Evolutionary conservation across 2,888 invertebrate species (phyloP), one percentile per base, ranked within the genome.

Genomic region (Chrysotoxum bicinctum): DNA sequence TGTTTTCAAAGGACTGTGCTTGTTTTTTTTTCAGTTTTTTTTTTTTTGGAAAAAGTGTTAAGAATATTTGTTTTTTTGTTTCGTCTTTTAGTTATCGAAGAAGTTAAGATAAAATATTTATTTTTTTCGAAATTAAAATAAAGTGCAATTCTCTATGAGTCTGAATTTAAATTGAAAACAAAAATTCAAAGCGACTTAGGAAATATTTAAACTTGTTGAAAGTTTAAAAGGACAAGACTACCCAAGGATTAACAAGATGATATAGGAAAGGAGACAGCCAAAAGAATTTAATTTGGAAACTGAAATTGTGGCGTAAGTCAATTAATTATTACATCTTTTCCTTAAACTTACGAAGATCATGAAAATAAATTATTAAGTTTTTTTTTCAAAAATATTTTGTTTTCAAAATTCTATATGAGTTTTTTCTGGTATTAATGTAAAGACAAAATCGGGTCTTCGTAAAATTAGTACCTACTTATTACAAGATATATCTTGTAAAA

Each of bases 231-330:
- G 37, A 58, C 58, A 58, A 35, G 19, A 58, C 56, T 19, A 35
- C 58, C 5, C 35, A 58, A 58, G 58, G 58, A 58, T 58, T 58
- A 58, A 37, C 56, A 56, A 56, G 8, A 58, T 58, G 58, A 58
- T 21, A 37, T 58, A 58, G 37, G 37, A 52, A 14, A 2, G 9
- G 30, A 54, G 35, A 21, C 21, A 58, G 32, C 35, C 14, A 21
- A 37, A 4, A 58, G 4, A 21, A 56, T 56, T 56, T 37, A 19
- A 35, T 8, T 37, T 58, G 58, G 37, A 21, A 58, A 37, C 21
- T 58, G 14, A 58, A 35, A 16, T 2, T 58, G 58, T 37, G 58
- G 21, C 62, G 62, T 62, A 43, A 62, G 62, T 62, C n/a, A 16
- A 23, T n/a, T n/a, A 40, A 60, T 16, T n/a, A n/a, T 40, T 40